These are phyloP conservation scores for Pachymerium ferrugineum DNA, from an alignment of 2,888 invertebrate genomes.

Conservation along the genomic window DNA sequence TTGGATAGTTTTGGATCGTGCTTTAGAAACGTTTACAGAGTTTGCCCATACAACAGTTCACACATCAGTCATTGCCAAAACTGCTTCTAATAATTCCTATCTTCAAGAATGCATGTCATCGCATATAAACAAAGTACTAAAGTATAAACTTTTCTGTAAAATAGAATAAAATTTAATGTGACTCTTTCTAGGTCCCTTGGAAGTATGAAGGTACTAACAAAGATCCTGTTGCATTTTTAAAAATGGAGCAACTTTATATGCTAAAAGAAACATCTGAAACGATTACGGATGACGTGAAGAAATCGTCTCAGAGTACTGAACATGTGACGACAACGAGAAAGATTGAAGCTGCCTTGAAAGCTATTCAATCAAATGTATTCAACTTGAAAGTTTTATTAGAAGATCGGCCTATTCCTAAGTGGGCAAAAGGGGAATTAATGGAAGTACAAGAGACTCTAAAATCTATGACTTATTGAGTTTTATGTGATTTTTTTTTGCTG, in stretches of 20 bases:
- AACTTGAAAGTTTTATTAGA: neutral
- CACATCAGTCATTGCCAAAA: neutral
- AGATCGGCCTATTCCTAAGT: neutral
- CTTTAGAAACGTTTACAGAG: neutral
- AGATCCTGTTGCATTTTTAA: neutral
- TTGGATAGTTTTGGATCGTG: neutral
- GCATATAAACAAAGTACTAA: neutral
- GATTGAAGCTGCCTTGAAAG: neutral
- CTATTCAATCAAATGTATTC: neutral
- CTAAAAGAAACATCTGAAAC: neutral
- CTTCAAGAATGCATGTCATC: neutral
- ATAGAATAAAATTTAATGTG: neutral
- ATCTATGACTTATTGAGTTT: neutral
- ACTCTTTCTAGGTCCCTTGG: neutral
- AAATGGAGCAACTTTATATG: neutral
- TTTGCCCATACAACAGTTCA: neutral
- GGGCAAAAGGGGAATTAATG: neutral
- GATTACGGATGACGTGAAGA: neutral
- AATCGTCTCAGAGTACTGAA: no score
- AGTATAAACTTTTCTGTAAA: neutral
- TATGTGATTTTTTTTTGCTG: neutral
- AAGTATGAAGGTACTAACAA: neutral
- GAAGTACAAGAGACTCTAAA: neutral
- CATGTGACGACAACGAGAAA: neutral
- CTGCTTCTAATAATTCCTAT: neutral